Conservation (phyloP, 2,797 vertebrate species). For the Acipenser oxyrinchus region DNA sequence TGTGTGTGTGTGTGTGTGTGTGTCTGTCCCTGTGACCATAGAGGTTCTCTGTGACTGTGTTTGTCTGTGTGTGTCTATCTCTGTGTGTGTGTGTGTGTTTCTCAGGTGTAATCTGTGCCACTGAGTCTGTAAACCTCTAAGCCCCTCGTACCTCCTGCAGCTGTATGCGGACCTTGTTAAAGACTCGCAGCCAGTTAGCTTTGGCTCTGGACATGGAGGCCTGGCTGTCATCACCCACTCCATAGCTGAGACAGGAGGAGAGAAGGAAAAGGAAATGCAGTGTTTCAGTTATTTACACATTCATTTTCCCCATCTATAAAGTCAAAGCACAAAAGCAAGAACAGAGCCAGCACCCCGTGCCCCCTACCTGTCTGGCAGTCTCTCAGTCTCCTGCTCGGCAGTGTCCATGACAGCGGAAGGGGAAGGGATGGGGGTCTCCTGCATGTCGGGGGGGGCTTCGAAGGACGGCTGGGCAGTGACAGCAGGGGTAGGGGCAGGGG, state of each 20-base stretch:
- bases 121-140: neutral
- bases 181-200: constrained; percentile 90
- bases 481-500: constrained; percentile 28
- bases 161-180: constrained; percentile 89
- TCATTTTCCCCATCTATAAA: no score
- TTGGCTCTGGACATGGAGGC: constrained; percentile 78
- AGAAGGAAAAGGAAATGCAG: no score
- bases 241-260: constrained; percentile 46
- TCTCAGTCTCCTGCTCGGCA: constrained; percentile 42
- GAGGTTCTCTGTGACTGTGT: no score
- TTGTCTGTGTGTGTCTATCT: no score
- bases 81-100: no score
- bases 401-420: constrained; percentile 25
- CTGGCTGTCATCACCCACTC: constrained; percentile 59
- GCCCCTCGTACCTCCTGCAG: constrained; percentile 77
- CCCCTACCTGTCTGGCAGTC: constrained; percentile 49
- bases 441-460: constrained; percentile 38
- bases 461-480: constrained; percentile 17
- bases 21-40: no score
- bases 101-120: neutral
- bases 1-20: no score
- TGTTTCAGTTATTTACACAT: no score
- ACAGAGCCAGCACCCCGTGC: no score
- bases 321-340: neutral
- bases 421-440: constrained; percentile 30